Evolutionary conservation across 2,113 vertebrate genomes (phyloP).

Genomic region (Pluvianellus socialis): DNA sequence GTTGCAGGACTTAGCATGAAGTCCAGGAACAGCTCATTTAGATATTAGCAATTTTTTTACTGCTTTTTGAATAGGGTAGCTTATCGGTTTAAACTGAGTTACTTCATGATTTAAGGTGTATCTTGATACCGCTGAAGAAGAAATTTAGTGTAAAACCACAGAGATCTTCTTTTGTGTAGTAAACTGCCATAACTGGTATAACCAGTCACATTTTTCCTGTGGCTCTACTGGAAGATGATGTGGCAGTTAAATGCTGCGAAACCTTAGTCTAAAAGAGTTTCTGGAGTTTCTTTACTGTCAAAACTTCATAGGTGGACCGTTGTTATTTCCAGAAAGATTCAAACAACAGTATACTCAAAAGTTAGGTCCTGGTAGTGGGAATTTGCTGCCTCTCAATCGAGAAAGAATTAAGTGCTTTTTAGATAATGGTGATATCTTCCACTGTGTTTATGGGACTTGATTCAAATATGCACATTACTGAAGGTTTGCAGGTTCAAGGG

Average conservation of each 20-base stretch:
- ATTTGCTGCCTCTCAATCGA: neutral
- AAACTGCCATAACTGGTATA: constrained; percentile 26
- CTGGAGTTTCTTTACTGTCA: neutral
- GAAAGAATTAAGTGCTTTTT: neutral
- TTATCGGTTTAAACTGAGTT: neutral
- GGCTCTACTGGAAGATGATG: neutral
- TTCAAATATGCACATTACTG: neutral
- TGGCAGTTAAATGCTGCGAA: neutral
- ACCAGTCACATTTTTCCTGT: neutral
- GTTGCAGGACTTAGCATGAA: neutral
- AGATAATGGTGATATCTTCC: neutral
- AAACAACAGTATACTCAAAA: neutral
- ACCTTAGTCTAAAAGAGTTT: neutral
- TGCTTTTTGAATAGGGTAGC: neutral
- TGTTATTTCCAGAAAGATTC: neutral
- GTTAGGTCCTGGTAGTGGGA: neutral
- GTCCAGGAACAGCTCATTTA: neutral
- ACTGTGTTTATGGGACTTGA: neutral
- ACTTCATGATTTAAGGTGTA: neutral
- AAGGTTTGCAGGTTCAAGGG: neutral
- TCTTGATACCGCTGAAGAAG: neutral
- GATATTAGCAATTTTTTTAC: neutral
- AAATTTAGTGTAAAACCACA: neutral
- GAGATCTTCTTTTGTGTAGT: neutral
- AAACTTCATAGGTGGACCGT: neutral